Percentiles rank a stretch among this genome's conserved stretches.
phyloP scores from a whole-genome alignment of 1,140 invertebrate species.

The Lerema accius region DNA sequence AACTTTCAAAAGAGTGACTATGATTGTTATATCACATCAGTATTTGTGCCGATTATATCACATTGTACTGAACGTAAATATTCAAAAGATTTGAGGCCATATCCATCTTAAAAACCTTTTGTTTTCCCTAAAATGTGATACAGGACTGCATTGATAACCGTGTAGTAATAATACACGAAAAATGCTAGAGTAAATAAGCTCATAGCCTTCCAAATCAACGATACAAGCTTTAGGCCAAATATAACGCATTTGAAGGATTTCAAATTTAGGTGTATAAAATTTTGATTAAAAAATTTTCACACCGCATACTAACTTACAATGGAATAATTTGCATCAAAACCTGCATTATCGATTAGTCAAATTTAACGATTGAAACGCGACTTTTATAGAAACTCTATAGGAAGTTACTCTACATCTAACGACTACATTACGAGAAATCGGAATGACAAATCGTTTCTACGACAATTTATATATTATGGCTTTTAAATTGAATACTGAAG shows the following conservation, averaged over 20 bases:
- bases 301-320: slow-evolving; percentile 12
- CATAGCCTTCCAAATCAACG: slow-evolving; percentile 56
- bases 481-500: slow-evolving; percentile 14
- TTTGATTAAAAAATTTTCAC: slow-evolving; percentile 15
- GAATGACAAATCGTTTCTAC: slow-evolving; percentile 23
- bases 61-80: slow-evolving; percentile 28
- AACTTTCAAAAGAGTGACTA: slow-evolving; percentile 58
- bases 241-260: slow-evolving; percentile 22
- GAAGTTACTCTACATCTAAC: neutral
- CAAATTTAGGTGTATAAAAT: slow-evolving; percentile 31
- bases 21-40: slow-evolving; percentile 65
- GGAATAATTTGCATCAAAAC: slow-evolving; percentile 1
- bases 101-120: neutral
- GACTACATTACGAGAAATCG: slow-evolving; percentile 23
- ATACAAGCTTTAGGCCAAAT: slow-evolving; percentile 58
- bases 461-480: slow-evolving; percentile 11
- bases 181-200: slow-evolving; percentile 74
- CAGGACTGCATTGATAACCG: slow-evolving; percentile 5
- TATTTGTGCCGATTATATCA: slow-evolving; percentile 55
- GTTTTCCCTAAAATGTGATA: slow-evolving; percentile 1
- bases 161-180: slow-evolving; percentile 28
- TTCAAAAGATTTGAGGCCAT: slow-evolving; percentile 27
- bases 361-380: neutral
- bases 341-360: neutral
- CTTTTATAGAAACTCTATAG: neutral